Evolutionary conservation across 1,140 invertebrate species (phyloP), one percentile per base, ranked within the genome.

Genomic region (Penaeus vannamei): DNA sequence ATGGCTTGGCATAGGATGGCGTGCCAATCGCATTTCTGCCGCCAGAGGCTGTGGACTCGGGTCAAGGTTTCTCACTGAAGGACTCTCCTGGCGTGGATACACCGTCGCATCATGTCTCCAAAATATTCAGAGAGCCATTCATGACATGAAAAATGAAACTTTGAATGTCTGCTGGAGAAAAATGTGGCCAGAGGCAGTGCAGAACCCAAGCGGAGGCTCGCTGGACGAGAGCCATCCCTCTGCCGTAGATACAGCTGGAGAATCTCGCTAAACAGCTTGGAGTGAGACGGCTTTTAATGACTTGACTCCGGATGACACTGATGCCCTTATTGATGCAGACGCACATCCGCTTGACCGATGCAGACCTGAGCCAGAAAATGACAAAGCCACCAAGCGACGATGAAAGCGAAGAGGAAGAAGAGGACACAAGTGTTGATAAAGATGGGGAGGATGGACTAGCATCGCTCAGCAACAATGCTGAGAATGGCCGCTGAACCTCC

Each of bases 281-380:
- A 66, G 76, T n/a, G 77, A 29, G 90, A 80, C 17, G 90, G 84
- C 84, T n/a, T 92, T 92, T 88, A 88, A 64, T 20, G 92, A 93
- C n/a, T 92, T 92, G 4, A 90, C 86, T 23, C 10, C 36, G 26
- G 84, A 90, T 66, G 89, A 90, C 14, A 22, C 77, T 29, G 59
- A 90, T 76, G 81, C 62, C 36, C 90, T 90, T 46, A 72, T 90
- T 12, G 29, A 90, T 26, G n/a, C 79, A 5, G 80, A 90, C 62
- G 90, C 84, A 46, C 36, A 90, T 20, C 79, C 76, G 7, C 72
- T n/a, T 90, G 36, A 90, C 59, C 10, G 88, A 93, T 83, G 93
- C 93, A 86, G 90, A 92, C 86, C 90, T 93, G 61, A 93, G n/a
- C n/a, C 93, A 42, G 90, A n/a, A 90, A 42, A 36, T 90, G 80